phyloP scores from a whole-genome alignment of 2,888 invertebrate genomes.

The Thymelicus sylvestris region DNA sequence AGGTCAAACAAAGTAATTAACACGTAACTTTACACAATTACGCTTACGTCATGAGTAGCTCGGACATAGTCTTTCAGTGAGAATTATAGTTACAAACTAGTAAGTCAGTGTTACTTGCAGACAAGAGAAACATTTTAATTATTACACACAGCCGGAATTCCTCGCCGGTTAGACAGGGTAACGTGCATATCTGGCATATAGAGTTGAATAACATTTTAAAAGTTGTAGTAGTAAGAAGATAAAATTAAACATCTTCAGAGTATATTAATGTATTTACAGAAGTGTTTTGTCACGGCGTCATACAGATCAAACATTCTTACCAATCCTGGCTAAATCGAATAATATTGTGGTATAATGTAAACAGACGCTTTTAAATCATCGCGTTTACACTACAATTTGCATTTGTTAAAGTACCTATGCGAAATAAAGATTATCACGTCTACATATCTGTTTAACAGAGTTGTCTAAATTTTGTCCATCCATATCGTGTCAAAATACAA shows the following conservation, averaged over 20 bases:
- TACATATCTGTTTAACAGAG: slow-evolving; percentile 8
- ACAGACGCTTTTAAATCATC: slow-evolving; percentile 3
- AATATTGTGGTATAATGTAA: neutral
- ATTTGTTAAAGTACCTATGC: neutral
- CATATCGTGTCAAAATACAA: too few relatives aligned
- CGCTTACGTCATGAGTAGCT: too few relatives aligned
- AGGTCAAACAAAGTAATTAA: too few relatives aligned
- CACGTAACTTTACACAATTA: too few relatives aligned
- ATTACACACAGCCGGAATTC: neutral
- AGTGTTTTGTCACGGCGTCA: neutral
- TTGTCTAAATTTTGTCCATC: neutral
- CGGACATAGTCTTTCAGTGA: too few relatives aligned
- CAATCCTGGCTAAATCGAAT: neutral
- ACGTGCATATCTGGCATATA: too few relatives aligned
- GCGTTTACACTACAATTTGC: slow-evolving; percentile 5
- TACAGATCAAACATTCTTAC: neutral
- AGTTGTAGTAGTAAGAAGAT: too few relatives aligned
- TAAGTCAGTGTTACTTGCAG: neutral
- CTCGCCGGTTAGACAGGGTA: too few relatives aligned
- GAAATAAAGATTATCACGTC: slow-evolving; percentile 23
- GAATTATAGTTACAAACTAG: too few relatives aligned
- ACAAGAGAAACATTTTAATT: neutral
- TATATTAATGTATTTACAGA: neutral
- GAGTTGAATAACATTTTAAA: too few relatives aligned
- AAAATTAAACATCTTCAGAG: too few relatives aligned